A percentile compares a stretch with the other conserved stretches of the same genome.
Conservation (phyloP, 64 coral and sea anemone genomes). For the Dendronephthya gigantea region DNA sequence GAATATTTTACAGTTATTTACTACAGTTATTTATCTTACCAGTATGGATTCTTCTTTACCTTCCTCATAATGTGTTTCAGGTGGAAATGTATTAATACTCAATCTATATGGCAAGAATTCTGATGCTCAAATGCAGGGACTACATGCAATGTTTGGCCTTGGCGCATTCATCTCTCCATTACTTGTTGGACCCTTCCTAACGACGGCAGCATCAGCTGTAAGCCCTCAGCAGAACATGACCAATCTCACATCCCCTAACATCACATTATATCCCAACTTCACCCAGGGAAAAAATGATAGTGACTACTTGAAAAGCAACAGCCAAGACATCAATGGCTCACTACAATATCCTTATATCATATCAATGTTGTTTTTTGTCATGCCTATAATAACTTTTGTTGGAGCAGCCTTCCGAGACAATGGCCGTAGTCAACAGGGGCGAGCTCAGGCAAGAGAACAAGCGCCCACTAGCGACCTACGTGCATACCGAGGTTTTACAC, state of each 20-base stretch:
- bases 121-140: slow-evolving; percentile 55
- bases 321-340: neutral
- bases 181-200: slow-evolving; percentile 57
- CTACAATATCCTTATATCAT: neutral
- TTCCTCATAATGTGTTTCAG: slow-evolving; percentile 16
- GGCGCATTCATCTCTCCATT: slow-evolving; percentile 68
- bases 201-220: no score
- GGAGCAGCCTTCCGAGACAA: neutral
- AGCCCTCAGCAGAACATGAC: neutral
- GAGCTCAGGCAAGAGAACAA: slow-evolving; percentile 36
- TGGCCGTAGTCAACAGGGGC: neutral
- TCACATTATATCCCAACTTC: neutral
- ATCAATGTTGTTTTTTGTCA: neutral
- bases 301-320: neutral
- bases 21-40: no score
- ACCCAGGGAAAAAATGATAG: no score
- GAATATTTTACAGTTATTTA: no score
- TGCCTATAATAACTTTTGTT: neutral
- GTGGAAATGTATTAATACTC: slow-evolving; percentile 68
- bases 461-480: slow-evolving; percentile 21
- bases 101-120: slow-evolving; percentile 63
- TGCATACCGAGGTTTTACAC: slow-evolving; percentile 43
- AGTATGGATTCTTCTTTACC: neutral
- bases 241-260: neutral
- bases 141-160: slow-evolving; percentile 71